A percentile compares a stretch with the other conserved stretches of the same genome.
These are phyloP conservation scores for Macquaria ambigua DNA, from an alignment of 2,113 vertebrate genomes.

Conservation along the genomic window DNA sequence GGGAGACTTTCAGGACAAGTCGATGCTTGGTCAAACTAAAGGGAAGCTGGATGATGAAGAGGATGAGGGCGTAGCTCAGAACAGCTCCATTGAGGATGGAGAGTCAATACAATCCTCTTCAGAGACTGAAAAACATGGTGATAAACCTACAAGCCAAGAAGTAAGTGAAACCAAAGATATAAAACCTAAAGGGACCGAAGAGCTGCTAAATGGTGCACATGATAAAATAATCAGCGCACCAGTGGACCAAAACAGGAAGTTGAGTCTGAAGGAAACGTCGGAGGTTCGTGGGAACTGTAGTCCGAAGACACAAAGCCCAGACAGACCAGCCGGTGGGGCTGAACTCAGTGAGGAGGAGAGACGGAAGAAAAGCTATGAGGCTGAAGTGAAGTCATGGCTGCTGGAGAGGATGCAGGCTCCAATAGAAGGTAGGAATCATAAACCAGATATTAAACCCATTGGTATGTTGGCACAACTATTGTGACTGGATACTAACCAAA, in stretches of 20 bases:
- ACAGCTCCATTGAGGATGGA: slow-evolving; percentile 69
- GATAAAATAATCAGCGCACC: not conserved
- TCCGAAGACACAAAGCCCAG: slow-evolving; percentile 69
- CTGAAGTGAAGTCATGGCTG: slow-evolving; percentile 90
- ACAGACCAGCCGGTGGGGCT: slow-evolving; percentile 65
- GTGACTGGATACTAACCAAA: not conserved
- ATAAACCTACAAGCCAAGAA: slow-evolving; percentile 26
- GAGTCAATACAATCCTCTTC: slow-evolving; percentile 54
- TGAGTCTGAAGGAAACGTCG: slow-evolving; percentile 69
- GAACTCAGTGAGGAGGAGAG: slow-evolving; percentile 71
- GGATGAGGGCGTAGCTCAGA: slow-evolving; percentile 74
- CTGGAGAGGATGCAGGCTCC: slow-evolving; percentile 95
- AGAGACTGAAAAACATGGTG: slow-evolving; percentile 55
- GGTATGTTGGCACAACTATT: not conserved
- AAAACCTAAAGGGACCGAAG: slow-evolving; percentile 43
- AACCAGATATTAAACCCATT: not conserved
- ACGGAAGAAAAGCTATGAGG: slow-evolving; percentile 86
- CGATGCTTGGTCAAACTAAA: slow-evolving; percentile 31
- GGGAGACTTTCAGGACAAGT: slow-evolving; percentile 20
- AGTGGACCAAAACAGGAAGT: slow-evolving; percentile 57
- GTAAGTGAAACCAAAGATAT: slow-evolving; percentile 59
- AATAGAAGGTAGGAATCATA: slow-evolving; percentile 90
- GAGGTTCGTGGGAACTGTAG: slow-evolving; percentile 64
- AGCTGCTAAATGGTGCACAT: slow-evolving; percentile 42
- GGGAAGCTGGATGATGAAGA: slow-evolving; percentile 73